Conservation (phyloP, 37 sponge, comb jelly and placozoan genomes). For the Halisarca cf. caerulea region DNA sequence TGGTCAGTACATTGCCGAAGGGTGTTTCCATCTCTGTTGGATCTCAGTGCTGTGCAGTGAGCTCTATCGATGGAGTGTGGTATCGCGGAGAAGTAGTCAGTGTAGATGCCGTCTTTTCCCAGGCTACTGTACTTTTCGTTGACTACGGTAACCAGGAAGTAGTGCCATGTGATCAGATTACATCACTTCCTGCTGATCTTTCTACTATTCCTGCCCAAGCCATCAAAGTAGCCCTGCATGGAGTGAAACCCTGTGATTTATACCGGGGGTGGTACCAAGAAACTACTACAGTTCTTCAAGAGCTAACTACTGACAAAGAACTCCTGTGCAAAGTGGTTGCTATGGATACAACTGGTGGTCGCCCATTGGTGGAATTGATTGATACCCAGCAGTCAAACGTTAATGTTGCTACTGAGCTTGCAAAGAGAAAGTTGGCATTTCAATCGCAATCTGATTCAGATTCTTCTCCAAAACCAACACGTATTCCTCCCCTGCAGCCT, state of each 20-base stretch:
- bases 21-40: not conserved
- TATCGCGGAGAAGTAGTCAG: slow-evolving; percentile 49
- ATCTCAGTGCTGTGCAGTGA: slow-evolving; percentile 50
- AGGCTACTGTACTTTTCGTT: slow-evolving; percentile 58
- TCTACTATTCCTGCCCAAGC: slow-evolving; percentile 58
- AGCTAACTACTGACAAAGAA: not conserved
- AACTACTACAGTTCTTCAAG: slow-evolving; percentile 26
- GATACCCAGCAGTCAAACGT: not conserved
- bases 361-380: slow-evolving; percentile 37
- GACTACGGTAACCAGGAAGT: slow-evolving; percentile 75
- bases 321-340: slow-evolving; percentile 31
- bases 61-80: slow-evolving; percentile 58
- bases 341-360: slow-evolving; percentile 40
- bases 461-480: not conserved
- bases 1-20: not conserved
- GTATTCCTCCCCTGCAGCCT: not conserved
- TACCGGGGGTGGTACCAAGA: slow-evolving; percentile 29
- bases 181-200: slow-evolving; percentile 22
- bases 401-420: not conserved
- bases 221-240: slow-evolving; percentile 49
- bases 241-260: slow-evolving; percentile 17
- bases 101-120: not conserved
- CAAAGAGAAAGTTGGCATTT: not conserved
- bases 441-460: not conserved
- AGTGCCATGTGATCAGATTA: slow-evolving; percentile 20